Evolutionary conservation across 2,888 invertebrate species (phyloP), one percentile per base, ranked within the genome.

Genomic region (Pelosia muscerda): DNA sequence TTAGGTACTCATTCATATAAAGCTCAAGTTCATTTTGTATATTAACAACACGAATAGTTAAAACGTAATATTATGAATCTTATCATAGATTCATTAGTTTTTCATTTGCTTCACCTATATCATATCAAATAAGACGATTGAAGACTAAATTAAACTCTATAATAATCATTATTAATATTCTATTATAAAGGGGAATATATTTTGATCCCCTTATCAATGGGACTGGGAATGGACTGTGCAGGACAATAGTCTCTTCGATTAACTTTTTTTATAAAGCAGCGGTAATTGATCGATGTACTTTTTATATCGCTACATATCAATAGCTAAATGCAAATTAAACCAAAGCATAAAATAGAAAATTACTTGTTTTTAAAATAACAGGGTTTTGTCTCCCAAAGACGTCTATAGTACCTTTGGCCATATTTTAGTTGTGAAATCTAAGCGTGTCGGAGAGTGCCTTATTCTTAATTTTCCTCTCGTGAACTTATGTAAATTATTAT

Each of bases 301-400:
- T 42, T 31, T 58, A 22, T 58, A 22, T 38, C 34, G 19, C 10
- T 57, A 57, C 55, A 70, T 63, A 61, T 71, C 65, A 67, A 56
- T 53, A 66, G 23, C 69, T 69, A 34, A 70, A 64, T 65, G 66
- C 59, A 71, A 77, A 57, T 68, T 26, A 68, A 75, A 73, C 79
- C 79, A 79, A 79, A 80, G 81, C 55, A 65, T 28, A 28, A 65
- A 54, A n/a, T 49, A 49, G 66, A 63, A 28, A 70, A 71, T n/a
- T n/a, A n/a, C n/a, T n/a, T n/a, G n/a, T n/a, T n/a, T n/a, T n/a
- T n/a, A n/a, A n/a, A n/a, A n/a, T n/a, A n/a, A n/a, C n/a, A n/a
- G n/a, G n/a, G n/a, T n/a, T n/a, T n/a, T n/a, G n/a, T 63, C 28
- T 31, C 28, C 19, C 31, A 15, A 54, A 62, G 10, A 22, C 6